Evolutionary conservation across 2,113 vertebrate genomes (phyloP), one percentile per base, ranked within the genome.

Genomic region (Orycteropus afer): DNA sequence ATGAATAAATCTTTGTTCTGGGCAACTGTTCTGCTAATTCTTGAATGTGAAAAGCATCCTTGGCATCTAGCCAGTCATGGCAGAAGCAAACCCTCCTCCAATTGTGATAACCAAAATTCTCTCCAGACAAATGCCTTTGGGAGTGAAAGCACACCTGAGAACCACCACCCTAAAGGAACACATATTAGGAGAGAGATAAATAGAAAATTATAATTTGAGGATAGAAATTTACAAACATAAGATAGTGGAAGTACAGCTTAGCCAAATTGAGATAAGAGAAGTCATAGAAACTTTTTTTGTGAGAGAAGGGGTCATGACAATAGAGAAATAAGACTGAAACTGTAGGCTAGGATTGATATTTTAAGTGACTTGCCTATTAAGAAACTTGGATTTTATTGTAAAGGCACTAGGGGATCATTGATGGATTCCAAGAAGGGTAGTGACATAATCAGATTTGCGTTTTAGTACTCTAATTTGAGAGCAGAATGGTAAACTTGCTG

Each of bases 181-280:
- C 23, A 76, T 37, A 53, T 49, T 25, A 91, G 53, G 40, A 81
- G 34, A 76, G 59, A 57, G 10, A 47, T 63, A 12, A 45, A 49
- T 14, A 11, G 22, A 59, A 76, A 67, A 20, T 2, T 22, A 1
- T 27, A 40, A 8, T 4, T 45, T 61, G 13, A 13, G 40, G 47
- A 42, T 67, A n/a, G 0, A 18, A 2, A 55, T 2, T 53, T 63
- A 6, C 1, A 42, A 79, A 71, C 32, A 4, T 4, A 42, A 77
- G 11, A 67, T 22, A 18, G n/a, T 34, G 7, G 1, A 45, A 32
- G 3, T 6, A 1, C 1, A 47, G 3, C 0, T 45, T 59, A 25
- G 8, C 1, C 5, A 47, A 34, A 34, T 1, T 47, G 8, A 71
- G 27, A 23, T 25, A 12, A 42, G 18, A 49, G 7, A 3, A 47